Base-by-base conservation (phyloP, 2,113 vertebrate species). In the Sinocyclocheilus maitianheensis region DNA sequence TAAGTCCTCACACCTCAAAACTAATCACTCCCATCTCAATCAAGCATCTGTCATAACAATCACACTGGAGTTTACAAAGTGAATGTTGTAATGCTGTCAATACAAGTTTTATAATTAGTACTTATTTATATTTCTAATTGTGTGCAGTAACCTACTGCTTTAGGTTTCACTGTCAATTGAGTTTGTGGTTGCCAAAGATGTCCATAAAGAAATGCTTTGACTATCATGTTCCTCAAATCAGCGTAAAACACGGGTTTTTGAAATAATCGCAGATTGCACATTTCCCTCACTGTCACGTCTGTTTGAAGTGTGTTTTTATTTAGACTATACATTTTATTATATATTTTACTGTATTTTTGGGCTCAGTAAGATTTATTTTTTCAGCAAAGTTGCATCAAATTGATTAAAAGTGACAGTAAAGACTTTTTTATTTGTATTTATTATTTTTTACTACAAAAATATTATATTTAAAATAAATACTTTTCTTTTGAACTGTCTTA, bases 11-110 rank as follows among this genome's bases (percentile, higher is more conserved):
- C 67, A 86, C 48, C 72, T 26, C 77, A 62, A 22, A 78, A 65
- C 46, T 86, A 87, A 92, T 18, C 53, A 5, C 14, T 55, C n/a
- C n/a, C 18, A 37, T 43, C 22, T 82, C 80, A 11, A 30, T 34
- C 63, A 14, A 69, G 62, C 18, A 71, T 69, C 74, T 77, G 72
- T 26, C 85, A 76, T 51, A 76, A 76, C 74, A 51, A 48, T 76
- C 46, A 51, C n/a, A 51, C 43, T 76, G 40, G 48, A 84, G 77
- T 76, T 83, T 78, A 78, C n/a, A 74, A 43, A 74, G 34, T 24
- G 74, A 77, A 62, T 53, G 55, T 53, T 16, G 71, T 74, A 74
- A 74, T 74, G 71, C 37, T 74, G 71, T 74, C 37, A n/a, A 40
- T 74, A n/a, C 37, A 43, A 74, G 4, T 22, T 74, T 12, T n/a